These are phyloP conservation scores for Drosophila stalkeri DNA, from an alignment of 2,888 invertebrate genomes.

Conservation along the genomic window DNA sequence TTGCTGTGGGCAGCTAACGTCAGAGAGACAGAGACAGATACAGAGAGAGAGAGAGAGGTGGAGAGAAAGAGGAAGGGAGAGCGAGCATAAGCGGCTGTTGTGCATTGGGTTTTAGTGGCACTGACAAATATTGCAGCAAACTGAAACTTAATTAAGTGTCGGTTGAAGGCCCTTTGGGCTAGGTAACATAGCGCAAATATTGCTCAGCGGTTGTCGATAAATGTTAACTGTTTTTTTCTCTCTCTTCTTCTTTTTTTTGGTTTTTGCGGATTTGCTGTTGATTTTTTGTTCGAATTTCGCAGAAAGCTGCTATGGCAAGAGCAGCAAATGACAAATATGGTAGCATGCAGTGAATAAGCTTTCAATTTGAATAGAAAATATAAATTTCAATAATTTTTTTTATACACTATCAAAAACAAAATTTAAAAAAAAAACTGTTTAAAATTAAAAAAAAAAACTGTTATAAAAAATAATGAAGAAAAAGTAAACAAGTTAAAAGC, in stretches of 20 bases:
- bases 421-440: too few species aligned
- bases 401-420: too few species aligned
- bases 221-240: conserved; percentile 43
- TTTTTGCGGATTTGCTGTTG: conserved; percentile 45
- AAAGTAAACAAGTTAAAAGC: too few species aligned
- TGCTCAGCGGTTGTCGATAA: conserved; percentile 49
- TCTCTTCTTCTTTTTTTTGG: conserved; percentile 30
- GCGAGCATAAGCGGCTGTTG: not conserved
- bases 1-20: conserved; percentile 61
- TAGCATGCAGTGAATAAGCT: not conserved
- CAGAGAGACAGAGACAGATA: conserved; percentile 15
- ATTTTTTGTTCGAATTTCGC: conserved; percentile 21
- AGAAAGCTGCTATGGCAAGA: not conserved
- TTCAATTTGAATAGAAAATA: too few species aligned
- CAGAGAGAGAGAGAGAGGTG: not conserved
- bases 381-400: too few species aligned
- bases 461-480: too few species aligned
- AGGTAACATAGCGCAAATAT: conserved; percentile 33
- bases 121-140: conserved; percentile 30
- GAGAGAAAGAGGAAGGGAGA: not conserved
- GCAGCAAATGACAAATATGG: not conserved
- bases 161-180: conserved; percentile 38
- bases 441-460: too few species aligned
- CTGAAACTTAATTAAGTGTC: conserved; percentile 74
- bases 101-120: conserved; percentile 16